Base-by-base conservation (phyloP, 2,888 invertebrate species). In the Watsonalla binaria region DNA sequence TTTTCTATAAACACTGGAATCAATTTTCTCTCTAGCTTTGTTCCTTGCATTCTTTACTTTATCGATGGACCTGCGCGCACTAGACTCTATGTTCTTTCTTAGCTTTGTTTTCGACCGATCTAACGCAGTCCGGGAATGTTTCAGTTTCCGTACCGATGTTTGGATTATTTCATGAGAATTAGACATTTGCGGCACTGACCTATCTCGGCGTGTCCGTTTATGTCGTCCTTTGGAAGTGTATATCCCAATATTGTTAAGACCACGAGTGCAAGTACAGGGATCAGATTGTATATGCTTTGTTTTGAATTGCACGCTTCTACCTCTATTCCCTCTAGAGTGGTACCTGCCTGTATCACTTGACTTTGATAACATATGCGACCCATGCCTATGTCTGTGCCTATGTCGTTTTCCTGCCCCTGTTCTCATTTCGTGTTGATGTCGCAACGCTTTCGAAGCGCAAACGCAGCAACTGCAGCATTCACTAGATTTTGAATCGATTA, bases 381-480 rank as follows among this genome's bases (percentile, higher is more conserved):
- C 7, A 51, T 48, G 58, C 24, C 58, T 52, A 47, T 65, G 68
- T 47, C 54, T 54, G 13, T 61, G 66, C 55, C 53, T 68, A 14
- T 65, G 65, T 54, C 52, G 60, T 14, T 56, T 54, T 50, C 49
- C 58, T 57, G 62, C 68, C 5, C 8, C 42, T 42, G 42, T 42
- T 42, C 42, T 11, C 0, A 51, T 45, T 5, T 47, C 35, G 46
- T 56, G 54, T 47, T 63, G 58, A 13, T 59, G 58, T 7, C 59
- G 48, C 11, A 59, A 57, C 14, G 54, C 52, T 59, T 71, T 66
- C 5, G 74, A 72, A 51, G 63, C 68, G 60, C 78, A 84, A 57
- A 67, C 71, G 53, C 79, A 82, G 63, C 82, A 84, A 55, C 78
- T 82, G 50, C 81, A 83, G 58, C 79, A 79, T 49, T 76, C 74